Percentiles rank a stretch among this genome's conserved stretches.
These are phyloP conservation scores for Aricia agestis DNA, from an alignment of 1,140 invertebrate species.

Conservation along the genomic window DNA sequence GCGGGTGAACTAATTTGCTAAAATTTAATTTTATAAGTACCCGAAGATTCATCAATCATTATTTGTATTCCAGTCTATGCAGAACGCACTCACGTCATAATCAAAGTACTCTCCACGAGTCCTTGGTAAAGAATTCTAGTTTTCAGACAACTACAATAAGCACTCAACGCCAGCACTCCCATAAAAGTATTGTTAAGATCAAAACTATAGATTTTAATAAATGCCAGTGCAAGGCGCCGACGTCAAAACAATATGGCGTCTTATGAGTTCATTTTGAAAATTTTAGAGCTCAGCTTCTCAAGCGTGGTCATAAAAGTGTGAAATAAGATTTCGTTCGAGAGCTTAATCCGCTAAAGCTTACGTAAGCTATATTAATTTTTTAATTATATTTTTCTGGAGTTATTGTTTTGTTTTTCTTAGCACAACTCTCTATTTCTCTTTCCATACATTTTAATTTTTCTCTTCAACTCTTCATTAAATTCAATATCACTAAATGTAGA, in stretches of 20 bases:
- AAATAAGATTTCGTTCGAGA: not conserved
- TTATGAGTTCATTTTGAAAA: not conserved
- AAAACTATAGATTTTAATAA: conserved; percentile 4
- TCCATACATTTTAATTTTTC: too few species aligned
- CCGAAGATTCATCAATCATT: too few species aligned
- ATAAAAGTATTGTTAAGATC: not conserved
- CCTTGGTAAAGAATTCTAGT: too few species aligned
- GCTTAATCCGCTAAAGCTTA: not conserved
- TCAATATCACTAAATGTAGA: too few species aligned
- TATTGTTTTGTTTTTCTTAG: not conserved
- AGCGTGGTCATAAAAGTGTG: not conserved
- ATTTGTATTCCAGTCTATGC: too few species aligned
- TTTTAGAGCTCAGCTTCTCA: not conserved
- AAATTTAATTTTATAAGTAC: too few species aligned
- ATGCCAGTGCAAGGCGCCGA: not conserved
- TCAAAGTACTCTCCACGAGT: too few species aligned
- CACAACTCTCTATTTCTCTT: too few species aligned
- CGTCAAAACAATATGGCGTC: conserved; percentile 2
- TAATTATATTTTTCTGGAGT: not conserved
- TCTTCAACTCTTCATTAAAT: too few species aligned
- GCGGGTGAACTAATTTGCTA: too few species aligned
- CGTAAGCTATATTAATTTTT: not conserved
- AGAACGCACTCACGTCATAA: too few species aligned
- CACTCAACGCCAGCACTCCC: not conserved
- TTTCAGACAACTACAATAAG: too few species aligned